Evolutionary conservation across 2,113 vertebrate genomes (phyloP).

Genomic region (Fregata magnificens): DNA sequence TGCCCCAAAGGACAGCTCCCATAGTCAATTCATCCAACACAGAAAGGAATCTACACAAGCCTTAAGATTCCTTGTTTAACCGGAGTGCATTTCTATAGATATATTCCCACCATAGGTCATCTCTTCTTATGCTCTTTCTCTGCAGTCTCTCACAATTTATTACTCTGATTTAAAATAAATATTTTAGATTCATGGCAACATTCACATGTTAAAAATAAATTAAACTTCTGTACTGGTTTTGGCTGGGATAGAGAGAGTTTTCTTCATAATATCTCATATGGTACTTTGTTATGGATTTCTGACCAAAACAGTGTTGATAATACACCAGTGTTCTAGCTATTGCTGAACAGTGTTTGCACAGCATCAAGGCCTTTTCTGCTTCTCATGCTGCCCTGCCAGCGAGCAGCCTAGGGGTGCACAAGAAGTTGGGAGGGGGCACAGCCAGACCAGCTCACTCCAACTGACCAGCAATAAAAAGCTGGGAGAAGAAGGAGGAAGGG

Average conservation of each 20-base stretch:
- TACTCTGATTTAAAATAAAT: background rate
- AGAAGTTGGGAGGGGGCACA: background rate
- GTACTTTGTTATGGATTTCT: background rate
- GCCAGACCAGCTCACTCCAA: background rate
- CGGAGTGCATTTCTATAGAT: background rate
- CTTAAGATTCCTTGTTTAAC: background rate
- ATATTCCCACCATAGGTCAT: background rate
- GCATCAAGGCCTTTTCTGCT: background rate
- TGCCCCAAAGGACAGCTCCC: background rate
- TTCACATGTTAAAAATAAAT: background rate
- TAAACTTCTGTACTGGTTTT: background rate
- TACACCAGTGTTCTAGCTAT: background rate
- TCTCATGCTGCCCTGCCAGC: background rate
- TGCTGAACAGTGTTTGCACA: background rate
- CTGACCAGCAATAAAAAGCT: background rate
- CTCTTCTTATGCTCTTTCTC: background rate
- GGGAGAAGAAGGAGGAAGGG: background rate
- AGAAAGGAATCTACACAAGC: background rate
- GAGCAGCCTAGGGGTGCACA: background rate
- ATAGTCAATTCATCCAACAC: background rate
- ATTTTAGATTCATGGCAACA: background rate
- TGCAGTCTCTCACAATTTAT: background rate
- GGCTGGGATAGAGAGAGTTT: background rate
- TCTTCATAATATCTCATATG: background rate
- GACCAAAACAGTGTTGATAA: background rate